A percentile compares a stretch with the other conserved stretches of the same genome.
These are phyloP conservation scores for Smithornis capensis DNA, from an alignment of 2,113 vertebrate genomes.

Conservation along the genomic window DNA sequence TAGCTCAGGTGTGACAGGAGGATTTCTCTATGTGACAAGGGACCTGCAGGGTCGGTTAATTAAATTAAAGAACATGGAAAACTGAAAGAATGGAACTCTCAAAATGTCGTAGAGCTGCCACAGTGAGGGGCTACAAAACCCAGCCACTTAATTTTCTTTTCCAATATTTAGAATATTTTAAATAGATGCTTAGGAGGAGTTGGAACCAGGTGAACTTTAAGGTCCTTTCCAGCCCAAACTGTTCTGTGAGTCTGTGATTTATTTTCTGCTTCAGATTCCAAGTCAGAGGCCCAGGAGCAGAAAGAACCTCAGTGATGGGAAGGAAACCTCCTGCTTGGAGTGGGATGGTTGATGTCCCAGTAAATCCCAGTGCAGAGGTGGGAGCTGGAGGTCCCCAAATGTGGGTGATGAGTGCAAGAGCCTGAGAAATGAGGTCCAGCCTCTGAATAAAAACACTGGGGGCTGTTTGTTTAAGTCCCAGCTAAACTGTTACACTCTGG, in stretches of 20 bases:
- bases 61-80: neutral
- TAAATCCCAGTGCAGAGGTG: accelerated
- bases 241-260: neutral
- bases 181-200: neutral
- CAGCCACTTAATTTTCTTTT: neutral
- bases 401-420: neutral
- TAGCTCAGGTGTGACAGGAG: accelerated
- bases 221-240: neutral
- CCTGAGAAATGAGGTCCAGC: neutral
- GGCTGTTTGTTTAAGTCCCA: neutral
- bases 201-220: neutral
- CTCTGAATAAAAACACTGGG: neutral
- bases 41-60: neutral
- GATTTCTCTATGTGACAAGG: accelerated
- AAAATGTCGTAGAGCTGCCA: neutral
- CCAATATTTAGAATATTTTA: neutral
- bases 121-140: no score
- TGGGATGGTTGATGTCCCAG: accelerated
- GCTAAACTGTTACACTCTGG: neutral
- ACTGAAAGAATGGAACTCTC: neutral
- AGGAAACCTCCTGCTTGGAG: neutral
- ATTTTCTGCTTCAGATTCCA: neutral
- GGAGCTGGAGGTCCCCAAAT: neutral
- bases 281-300: neutral
- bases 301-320: neutral